Conservation (phyloP, 2,888 invertebrate genomes). For the Drosophila basisetae region DNA sequence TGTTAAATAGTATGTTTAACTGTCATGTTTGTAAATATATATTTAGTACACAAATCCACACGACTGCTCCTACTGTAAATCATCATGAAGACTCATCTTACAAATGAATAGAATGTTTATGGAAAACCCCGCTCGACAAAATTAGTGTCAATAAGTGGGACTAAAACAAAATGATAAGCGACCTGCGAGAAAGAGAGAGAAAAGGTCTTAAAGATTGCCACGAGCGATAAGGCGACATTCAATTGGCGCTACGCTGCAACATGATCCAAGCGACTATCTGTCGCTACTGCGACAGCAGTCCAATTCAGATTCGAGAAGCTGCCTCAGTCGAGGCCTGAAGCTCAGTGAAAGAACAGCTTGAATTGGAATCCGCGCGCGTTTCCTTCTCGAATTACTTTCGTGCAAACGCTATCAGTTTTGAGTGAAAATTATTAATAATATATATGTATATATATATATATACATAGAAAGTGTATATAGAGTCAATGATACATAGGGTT, state of each 20-base stretch:
- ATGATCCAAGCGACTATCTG: slow-evolving; percentile 31
- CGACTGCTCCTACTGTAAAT: slow-evolving; percentile 55
- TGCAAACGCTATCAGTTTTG: slow-evolving; percentile 43
- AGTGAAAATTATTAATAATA: slow-evolving; percentile 27
- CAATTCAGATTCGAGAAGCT: slow-evolving; percentile 68
- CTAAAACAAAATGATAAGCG: slow-evolving; percentile 66
- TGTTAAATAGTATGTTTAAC: slow-evolving; percentile 32
- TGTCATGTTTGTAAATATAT: slow-evolving; percentile 49
- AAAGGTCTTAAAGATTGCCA: slow-evolving; percentile 60
- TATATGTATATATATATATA: slow-evolving; percentile 24
- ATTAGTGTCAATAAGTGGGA: slow-evolving; percentile 40
- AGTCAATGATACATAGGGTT: slow-evolving; percentile 48
- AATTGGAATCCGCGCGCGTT: slow-evolving; percentile 26
- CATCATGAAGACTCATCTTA: slow-evolving; percentile 41
- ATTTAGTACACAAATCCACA: slow-evolving; percentile 19
- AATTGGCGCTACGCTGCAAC: slow-evolving; percentile 54
- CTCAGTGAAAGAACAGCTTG: slow-evolving; percentile 43
- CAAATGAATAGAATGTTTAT: slow-evolving; percentile 34
- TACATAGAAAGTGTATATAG: slow-evolving; percentile 1
- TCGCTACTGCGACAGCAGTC: slow-evolving; percentile 5
- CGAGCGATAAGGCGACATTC: slow-evolving; percentile 54
- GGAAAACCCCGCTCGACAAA: slow-evolving; percentile 43
- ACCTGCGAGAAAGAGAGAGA: not conserved
- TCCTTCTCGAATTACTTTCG: slow-evolving; percentile 25
- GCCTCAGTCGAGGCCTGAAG: slow-evolving; percentile 73